Evolutionary conservation across 35 echinoderm and acorn worm species (phyloP).

Genomic region (Diadema setosum): DNA sequence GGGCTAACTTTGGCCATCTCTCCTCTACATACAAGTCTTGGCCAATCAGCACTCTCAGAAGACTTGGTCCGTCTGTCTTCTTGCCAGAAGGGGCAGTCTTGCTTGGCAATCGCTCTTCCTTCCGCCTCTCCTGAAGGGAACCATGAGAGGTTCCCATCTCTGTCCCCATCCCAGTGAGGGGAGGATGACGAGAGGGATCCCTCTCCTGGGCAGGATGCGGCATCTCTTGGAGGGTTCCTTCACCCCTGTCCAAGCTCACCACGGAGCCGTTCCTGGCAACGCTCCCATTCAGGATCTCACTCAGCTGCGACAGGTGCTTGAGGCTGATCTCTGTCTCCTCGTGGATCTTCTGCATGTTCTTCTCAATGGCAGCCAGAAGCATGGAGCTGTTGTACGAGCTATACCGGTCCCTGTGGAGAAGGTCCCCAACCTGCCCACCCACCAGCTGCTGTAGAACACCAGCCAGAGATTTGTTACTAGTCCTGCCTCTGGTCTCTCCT

Average conservation of each 20-base stretch:
- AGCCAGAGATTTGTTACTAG: not conserved
- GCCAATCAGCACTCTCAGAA: conserved; percentile 41
- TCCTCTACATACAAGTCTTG: not conserved
- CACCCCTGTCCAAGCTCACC: no score
- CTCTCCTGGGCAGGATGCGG: not conserved
- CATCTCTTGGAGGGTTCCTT: no score
- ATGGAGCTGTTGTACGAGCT: conserved; percentile 44
- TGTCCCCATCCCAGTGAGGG: no score
- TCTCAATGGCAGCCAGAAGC: conserved; percentile 79
- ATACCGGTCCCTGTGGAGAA: not conserved
- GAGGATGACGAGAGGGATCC: no score
- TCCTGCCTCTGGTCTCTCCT: not conserved
- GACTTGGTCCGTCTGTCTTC: not conserved
- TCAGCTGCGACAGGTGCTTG: conserved; percentile 62
- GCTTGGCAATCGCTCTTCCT: not conserved
- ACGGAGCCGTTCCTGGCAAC: not conserved
- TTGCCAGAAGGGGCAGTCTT: not conserved
- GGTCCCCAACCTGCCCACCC: not conserved
- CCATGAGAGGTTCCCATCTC: no score
- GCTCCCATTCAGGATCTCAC: conserved; percentile 34
- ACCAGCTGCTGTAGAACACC: not conserved
- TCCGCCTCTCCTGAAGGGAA: not conserved
- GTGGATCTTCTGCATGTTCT: conserved; percentile 85
- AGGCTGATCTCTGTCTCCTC: conserved; percentile 80
- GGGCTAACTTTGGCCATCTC: not conserved